Evolutionary conservation across 2,888 invertebrate species (phyloP).

Genomic region (Sphecodes monilicornis): DNA sequence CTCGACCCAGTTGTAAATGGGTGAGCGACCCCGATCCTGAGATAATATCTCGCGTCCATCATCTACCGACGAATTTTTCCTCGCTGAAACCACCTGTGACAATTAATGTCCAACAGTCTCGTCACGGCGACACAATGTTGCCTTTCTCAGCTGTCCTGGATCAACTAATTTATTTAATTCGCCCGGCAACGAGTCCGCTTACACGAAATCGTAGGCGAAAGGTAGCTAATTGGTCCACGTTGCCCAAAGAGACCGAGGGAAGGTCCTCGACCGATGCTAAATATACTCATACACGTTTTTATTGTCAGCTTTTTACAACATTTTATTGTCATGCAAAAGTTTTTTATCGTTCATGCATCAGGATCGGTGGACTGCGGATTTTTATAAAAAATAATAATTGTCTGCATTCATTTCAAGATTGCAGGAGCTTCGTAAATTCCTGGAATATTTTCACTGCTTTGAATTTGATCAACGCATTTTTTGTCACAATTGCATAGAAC

Average conservation of each 20-base stretch:
- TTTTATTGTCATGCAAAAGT: no score
- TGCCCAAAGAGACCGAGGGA: not conserved
- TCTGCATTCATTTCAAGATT: no score
- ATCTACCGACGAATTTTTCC: slow-evolving; percentile 78
- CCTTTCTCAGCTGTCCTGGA: slow-evolving; percentile 1
- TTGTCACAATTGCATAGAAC: no score
- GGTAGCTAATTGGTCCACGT: not conserved
- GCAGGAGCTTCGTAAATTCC: no score
- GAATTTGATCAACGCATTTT: no score
- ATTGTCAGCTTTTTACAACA: not conserved
- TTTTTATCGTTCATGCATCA: not conserved
- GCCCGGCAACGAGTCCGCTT: not conserved
- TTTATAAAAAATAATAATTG: no score
- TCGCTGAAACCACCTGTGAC: slow-evolving; percentile 68
- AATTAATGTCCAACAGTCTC: slow-evolving; percentile 47
- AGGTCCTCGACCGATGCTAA: no score
- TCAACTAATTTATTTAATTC: slow-evolving; percentile 5
- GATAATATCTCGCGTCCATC: slow-evolving; percentile 75
- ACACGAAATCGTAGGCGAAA: not conserved
- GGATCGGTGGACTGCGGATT: not conserved
- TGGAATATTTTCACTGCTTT: no score
- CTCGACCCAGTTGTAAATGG: slow-evolving; percentile 83
- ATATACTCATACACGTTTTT: no score
- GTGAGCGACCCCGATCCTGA: slow-evolving; percentile 80
- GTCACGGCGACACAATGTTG: not conserved